phyloP scores from a whole-genome alignment of 2,888 invertebrate species.

The Drosophila anceps region DNA sequence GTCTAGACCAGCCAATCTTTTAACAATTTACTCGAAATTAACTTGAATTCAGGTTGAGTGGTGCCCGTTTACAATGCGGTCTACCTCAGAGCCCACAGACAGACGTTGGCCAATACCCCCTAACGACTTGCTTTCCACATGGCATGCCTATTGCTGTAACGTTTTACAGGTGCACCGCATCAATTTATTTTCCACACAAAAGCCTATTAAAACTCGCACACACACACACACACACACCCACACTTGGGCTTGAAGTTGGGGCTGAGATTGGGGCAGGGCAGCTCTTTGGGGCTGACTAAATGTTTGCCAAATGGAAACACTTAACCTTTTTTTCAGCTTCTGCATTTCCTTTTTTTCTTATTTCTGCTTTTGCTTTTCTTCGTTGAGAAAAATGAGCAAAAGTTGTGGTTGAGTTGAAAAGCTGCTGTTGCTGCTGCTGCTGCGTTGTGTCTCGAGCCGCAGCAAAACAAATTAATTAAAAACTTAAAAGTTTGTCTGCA shows the following conservation, averaged over 20 bases:
- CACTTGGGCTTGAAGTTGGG: conserved; percentile 43
- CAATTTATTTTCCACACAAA: conserved; percentile 81
- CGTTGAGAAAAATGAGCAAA: conserved; percentile 60
- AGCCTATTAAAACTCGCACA: conserved; percentile 77
- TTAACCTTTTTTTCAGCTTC: conserved; percentile 71
- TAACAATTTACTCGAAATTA: conserved; percentile 75
- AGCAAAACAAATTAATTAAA: conserved; percentile 77
- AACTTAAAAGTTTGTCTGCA: conserved; percentile 68
- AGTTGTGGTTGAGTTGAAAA: conserved; percentile 21
- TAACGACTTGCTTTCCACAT: conserved; percentile 16
- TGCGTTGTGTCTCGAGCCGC: conserved; percentile 49
- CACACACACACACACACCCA: conserved; percentile 65
- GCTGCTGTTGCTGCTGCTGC: conserved; percentile 12
- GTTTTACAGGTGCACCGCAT: conserved; percentile 80
- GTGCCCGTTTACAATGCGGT: conserved; percentile 65
- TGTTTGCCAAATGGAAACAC: conserved; percentile 80
- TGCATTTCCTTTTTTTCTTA: conserved; percentile 5
- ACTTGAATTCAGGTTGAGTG: conserved; percentile 55
- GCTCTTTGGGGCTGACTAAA: conserved; percentile 59
- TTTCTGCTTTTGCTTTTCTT: conserved; percentile 19
- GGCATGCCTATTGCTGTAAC: conserved; percentile 51
- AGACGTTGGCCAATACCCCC: conserved; percentile 35
- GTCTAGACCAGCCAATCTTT: conserved; percentile 47
- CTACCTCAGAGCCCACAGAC: conserved; percentile 59
- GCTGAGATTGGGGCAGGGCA: conserved; percentile 1